Evolutionary conservation across 2,113 vertebrate genomes (phyloP), one percentile per base, ranked within the genome.

Genomic region (Cebus imitator): DNA sequence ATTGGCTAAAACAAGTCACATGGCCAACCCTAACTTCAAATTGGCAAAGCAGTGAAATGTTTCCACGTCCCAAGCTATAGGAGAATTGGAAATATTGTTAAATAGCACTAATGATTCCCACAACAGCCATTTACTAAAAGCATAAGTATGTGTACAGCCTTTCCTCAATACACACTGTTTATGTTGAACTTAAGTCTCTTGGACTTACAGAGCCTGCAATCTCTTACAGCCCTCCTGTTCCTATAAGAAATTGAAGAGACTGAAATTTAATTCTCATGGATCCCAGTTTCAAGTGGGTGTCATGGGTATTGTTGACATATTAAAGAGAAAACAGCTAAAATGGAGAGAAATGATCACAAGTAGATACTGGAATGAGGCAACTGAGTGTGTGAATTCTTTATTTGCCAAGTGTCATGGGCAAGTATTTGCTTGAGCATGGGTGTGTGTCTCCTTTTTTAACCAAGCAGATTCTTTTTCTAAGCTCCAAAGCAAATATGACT

Each of bases 201-300:
- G 58, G 23, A 10, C 37, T 75, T 61, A 61, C 4, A 50, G 52
- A 61, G 40, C 73, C 52, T 30, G 45, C 23, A 37, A 1, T 90
- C 10, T 90, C 27, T 52, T 35, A 50, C 10, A 79, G 43, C 48
- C 43, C 78, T 32, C 7, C 50, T 57, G 8, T 35, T 87, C 10
- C 73, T 57, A 50, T 5, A 80, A 79, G 50, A 83, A 80, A 57
- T 52, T 43, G 75, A 87, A 32, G 50, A 89, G 45, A 37, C 58
- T 52, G 43, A 58, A 37, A 61, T 89, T 52, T 52, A 72, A 94
- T 48, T 87, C 43, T 55, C 11, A 27, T 37, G 64, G 25, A 32
- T 92, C 73, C 37, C 37, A 70, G 32, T 86, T 97, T 86, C 78
- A 83, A 91, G 55, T 72, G 50, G 30, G 55, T 95, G 58, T 95